Percentiles rank a stretch among this genome's conserved stretches.
phyloP scores from a whole-genome alignment of 1,140 invertebrate species.

The Hylaeus volcanicus region DNA sequence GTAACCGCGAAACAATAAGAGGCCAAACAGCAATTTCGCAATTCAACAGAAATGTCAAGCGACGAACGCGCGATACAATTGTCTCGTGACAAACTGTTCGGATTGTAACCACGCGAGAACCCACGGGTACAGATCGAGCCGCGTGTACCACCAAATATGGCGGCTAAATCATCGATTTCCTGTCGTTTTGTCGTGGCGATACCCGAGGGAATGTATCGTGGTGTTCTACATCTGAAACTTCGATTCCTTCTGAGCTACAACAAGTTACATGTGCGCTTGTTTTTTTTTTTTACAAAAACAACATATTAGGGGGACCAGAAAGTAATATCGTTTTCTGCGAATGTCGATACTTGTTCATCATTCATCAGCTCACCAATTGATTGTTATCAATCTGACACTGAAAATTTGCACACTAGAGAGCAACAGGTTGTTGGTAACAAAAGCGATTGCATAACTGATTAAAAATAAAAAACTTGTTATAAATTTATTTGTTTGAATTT shows the following conservation, averaged over 20 bases:
- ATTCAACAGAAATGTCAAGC: constrained; percentile 43
- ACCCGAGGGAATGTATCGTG: neutral
- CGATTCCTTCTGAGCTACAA: neutral
- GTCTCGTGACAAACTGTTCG: constrained; percentile 40
- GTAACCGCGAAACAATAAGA: constrained; percentile 45
- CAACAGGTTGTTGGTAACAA: too few species aligned
- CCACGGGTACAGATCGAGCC: neutral
- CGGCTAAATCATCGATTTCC: constrained; percentile 10
- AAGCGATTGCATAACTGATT: too few species aligned
- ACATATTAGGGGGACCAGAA: too few species aligned
- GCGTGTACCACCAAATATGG: constrained; percentile 6
- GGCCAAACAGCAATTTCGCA: constrained; percentile 35
- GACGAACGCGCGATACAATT: constrained; percentile 39
- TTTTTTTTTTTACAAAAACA: too few species aligned
- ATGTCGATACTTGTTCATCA: too few species aligned
- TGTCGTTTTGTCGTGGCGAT: neutral
- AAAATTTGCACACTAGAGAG: too few species aligned
- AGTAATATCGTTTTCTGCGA: too few species aligned
- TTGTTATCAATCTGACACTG: too few species aligned
- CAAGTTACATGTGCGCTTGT: too few species aligned
- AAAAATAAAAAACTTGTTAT: too few species aligned
- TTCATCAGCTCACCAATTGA: too few species aligned
- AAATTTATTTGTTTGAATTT: too few species aligned
- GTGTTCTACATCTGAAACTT: neutral
- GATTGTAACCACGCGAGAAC: constrained; percentile 8